Evolutionary conservation across 1,140 invertebrate species (phyloP), one percentile per base, ranked within the genome.

Genomic region (Polypedilum pembai): DNA sequence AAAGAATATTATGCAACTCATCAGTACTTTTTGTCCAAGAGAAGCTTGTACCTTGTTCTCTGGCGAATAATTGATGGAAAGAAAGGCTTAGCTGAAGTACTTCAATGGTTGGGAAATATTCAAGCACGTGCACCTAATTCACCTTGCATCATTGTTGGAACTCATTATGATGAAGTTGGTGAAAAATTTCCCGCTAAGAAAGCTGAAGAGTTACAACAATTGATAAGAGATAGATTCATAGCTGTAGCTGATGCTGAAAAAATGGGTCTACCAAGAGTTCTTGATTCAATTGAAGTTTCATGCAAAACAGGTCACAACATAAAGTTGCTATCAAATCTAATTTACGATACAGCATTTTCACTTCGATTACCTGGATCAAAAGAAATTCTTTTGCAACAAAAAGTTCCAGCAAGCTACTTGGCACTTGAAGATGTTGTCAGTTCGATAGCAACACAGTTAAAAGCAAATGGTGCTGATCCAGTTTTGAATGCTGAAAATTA

Each of bases 1-100:
- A 89, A 90, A 79, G 95, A 98, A 80, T 96, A 96, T 80, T 98
- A 98, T 80, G 94, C 96, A 0, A 99, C 97, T 0, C 97, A 99
- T 86, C 96, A 99, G 79, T 99, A 99, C 82, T 99, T 99, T 81
- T 84, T 99, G 12, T 98, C 96, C 0, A 95, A 96, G 76, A 85
- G 98, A 41, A 98, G 96, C 75, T 83, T 99, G 0, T 99, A 98
- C 80, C 84, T 99, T 12, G 96, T 99, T 3, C 88, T 97, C 0
- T 99, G 97, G 96, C 91, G 91, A 76, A 92, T 98, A 12, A 92
- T 90, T 0, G 96, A 99, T 80, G 96, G 97, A 0, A 90, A 95
- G 76, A 89, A 89, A 79, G 97, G 96, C 0, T 88, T 99, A 3
- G 89, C 91, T 10, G 92, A 93, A 78, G 93, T 99, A 75, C 86